A percentile compares a stretch with the other conserved stretches of the same genome.
These are phyloP conservation scores for Drosophila grimshawi DNA, from an alignment of 1,140 invertebrate genomes.

Conservation along the genomic window DNA sequence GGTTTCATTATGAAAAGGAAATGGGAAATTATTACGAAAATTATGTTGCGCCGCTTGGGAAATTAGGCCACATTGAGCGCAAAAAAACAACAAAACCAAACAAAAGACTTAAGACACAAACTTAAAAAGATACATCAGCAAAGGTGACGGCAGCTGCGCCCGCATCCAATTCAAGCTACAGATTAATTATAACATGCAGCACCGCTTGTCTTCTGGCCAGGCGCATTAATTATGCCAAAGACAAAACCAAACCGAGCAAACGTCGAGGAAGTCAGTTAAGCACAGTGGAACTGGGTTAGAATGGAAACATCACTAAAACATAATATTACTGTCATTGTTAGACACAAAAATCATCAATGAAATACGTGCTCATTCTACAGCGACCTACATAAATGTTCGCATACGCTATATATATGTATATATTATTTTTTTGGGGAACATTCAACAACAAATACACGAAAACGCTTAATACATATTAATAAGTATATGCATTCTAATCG, in stretches of 20 bases:
- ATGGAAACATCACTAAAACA: neutral
- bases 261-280: constrained; percentile 8
- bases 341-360: too few relatives aligned
- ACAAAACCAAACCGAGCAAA: constrained; percentile 29
- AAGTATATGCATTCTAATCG: neutral
- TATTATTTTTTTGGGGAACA: too few relatives aligned
- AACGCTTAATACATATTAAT: too few relatives aligned
- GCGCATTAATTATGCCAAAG: constrained; percentile 57
- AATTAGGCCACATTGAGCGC: constrained; percentile 43
- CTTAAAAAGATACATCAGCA: constrained; percentile 30
- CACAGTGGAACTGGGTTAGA: constrained; percentile 42
- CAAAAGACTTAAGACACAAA: constrained; percentile 65
- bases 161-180: constrained; percentile 42
- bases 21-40: constrained; percentile 65
- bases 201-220: constrained; percentile 36
- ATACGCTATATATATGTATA: neutral
- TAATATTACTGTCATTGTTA: neutral
- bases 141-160: constrained; percentile 24
- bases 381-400: too few relatives aligned
- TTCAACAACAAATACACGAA: too few relatives aligned
- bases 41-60: constrained; percentile 45
- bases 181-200: constrained; percentile 62
- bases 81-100: constrained; percentile 36
- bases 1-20: constrained; percentile 50
- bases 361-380: too few relatives aligned